A percentile compares a stretch with the other conserved stretches of the same genome.
Evolutionary conservation across 2,888 invertebrate species (phyloP).

Genomic region (Aphidoletes aphidimyza): DNA sequence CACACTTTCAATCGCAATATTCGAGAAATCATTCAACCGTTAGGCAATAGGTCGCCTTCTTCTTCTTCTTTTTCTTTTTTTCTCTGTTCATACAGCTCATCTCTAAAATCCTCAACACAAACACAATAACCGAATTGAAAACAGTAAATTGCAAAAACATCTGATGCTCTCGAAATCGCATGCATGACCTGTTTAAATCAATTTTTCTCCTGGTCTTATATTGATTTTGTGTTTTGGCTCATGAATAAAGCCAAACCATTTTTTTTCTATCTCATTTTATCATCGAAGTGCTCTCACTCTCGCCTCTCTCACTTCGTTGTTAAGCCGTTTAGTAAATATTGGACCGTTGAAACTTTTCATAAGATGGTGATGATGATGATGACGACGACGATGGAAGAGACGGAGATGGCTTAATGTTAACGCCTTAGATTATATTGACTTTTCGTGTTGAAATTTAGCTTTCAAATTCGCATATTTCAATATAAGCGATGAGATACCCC

Average conservation of each 20-base stretch:
- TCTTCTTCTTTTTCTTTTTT: too few relatives aligned
- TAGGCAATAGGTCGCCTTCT: not conserved
- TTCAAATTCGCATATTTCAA: not conserved
- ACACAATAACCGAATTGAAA: conserved; percentile 31
- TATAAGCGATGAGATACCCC: too few relatives aligned
- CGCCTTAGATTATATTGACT: too few relatives aligned
- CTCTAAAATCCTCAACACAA: not conserved
- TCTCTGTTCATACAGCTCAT: not conserved
- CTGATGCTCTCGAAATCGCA: conserved; percentile 4
- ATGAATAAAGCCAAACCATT: not conserved
- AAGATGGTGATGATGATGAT: not conserved
- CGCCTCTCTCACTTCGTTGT: not conserved
- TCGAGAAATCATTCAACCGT: not conserved
- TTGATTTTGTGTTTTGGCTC: not conserved
- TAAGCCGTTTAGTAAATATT: not conserved
- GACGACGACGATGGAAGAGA: too few relatives aligned
- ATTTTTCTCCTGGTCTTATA: not conserved
- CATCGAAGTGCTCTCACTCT: not conserved
- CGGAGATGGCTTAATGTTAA: too few relatives aligned
- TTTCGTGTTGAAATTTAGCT: not conserved
- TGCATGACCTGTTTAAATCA: conserved; percentile 30
- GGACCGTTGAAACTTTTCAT: not conserved
- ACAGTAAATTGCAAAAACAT: not conserved
- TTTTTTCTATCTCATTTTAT: not conserved
- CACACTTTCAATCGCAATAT: not conserved